Evolutionary conservation across 2,888 invertebrate genomes (phyloP).

Genomic region (Hydroisotoma schaefferi): DNA sequence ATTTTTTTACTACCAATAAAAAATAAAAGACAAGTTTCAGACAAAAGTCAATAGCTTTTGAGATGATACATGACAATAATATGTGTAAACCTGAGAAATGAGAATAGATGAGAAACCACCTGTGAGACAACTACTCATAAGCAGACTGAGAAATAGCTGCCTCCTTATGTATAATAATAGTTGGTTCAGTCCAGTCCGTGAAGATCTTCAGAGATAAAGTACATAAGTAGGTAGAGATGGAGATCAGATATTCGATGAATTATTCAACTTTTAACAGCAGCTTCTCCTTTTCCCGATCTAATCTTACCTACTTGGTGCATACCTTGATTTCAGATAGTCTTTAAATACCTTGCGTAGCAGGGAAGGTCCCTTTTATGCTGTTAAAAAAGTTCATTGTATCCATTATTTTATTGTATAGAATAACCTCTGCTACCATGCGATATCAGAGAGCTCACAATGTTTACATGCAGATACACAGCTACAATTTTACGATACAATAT

Average conservation of each 20-base stretch:
- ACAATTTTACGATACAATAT: no score
- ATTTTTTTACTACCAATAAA: no score
- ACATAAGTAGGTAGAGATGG: not conserved
- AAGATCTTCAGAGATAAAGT: slow-evolving; percentile 3
- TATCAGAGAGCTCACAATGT: no score
- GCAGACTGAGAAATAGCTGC: not conserved
- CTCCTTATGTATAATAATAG: not conserved
- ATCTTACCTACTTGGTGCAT: slow-evolving; percentile 1
- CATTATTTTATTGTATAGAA: no score
- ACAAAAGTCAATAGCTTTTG: slow-evolving; percentile 7
- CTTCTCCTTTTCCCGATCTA: slow-evolving; percentile 4
- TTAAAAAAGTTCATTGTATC: no score
- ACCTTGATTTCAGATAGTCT: not conserved
- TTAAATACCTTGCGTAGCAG: not conserved
- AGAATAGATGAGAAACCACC: slow-evolving; percentile 19
- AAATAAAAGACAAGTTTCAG: not conserved
- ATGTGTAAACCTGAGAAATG: slow-evolving; percentile 14
- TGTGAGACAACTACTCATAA: slow-evolving; percentile 19
- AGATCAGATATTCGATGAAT: slow-evolving; percentile 12
- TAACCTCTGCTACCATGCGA: no score
- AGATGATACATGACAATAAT: slow-evolving; percentile 9
- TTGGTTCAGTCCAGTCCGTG: no score
- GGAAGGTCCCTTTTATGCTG: no score
- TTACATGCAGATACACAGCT: no score
- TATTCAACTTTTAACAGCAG: slow-evolving; percentile 15